Evolutionary conservation across 2,797 vertebrate species (phyloP).

Genomic region (Podarcis siculus): DNA sequence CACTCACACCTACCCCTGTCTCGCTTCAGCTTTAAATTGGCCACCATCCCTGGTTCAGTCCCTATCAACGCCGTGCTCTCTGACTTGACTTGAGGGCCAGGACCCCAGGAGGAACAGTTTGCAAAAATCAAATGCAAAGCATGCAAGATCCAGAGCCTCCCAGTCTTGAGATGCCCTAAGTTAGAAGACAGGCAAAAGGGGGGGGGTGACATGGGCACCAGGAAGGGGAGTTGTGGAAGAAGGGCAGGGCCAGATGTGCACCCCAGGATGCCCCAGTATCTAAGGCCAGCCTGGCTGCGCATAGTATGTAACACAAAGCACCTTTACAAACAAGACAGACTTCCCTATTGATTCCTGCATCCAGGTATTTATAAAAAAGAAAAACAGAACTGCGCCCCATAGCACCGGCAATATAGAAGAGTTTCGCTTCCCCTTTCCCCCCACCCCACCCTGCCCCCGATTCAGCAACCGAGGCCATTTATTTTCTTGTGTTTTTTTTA

Average conservation of each 20-base stretch:
- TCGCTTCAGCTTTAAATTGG: not conserved
- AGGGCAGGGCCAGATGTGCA: too few relatives aligned
- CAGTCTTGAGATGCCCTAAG: not conserved
- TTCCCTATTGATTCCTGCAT: constrained; percentile 51
- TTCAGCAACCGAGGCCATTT: constrained; percentile 60
- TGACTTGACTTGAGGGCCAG: not conserved
- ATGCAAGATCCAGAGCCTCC: not conserved
- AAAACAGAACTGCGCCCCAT: constrained; percentile 7
- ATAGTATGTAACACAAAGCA: constrained; percentile 51
- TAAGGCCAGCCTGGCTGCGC: constrained; percentile 8
- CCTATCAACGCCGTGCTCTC: not conserved
- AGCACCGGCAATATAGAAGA: constrained; percentile 42
- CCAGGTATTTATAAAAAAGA: constrained; percentile 41
- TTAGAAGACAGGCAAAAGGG: not conserved
- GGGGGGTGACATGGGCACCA: not conserved
- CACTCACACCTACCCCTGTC: not conserved
- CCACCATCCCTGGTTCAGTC: not conserved
- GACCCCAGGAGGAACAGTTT: not conserved
- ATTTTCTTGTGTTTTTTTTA: too few relatives aligned
- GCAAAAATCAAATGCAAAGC: constrained; percentile 38
- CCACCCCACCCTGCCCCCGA: constrained; percentile 17
- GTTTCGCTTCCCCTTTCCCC: constrained; percentile 49
- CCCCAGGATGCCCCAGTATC: not conserved
- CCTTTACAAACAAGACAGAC: constrained; percentile 53
- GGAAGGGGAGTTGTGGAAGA: not conserved